Evolutionary conservation across 2,888 invertebrate species (phyloP).

Genomic region (Caradrina kadenii): DNA sequence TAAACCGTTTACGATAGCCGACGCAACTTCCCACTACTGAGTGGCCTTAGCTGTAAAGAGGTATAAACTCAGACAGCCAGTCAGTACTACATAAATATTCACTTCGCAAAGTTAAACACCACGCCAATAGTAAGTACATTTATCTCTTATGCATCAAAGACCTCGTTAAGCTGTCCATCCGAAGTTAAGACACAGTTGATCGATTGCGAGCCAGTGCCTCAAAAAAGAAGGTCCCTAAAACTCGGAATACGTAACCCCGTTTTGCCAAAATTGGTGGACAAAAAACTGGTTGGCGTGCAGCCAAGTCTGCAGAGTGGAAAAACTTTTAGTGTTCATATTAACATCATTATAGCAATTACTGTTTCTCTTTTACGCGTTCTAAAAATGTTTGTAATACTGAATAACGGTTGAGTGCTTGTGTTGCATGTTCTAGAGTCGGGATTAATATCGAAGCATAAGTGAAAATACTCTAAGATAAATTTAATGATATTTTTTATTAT

Average conservation of each 20-base stretch:
- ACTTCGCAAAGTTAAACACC: conserved; percentile 23
- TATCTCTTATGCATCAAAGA: conserved; percentile 54
- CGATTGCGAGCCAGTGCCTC: conserved; percentile 43
- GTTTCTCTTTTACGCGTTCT: conserved; percentile 33
- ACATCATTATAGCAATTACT: conserved; percentile 53
- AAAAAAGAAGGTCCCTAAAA: conserved; percentile 46
- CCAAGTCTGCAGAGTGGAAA: conserved; percentile 51
- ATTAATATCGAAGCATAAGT: not conserved
- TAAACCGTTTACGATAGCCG: not conserved
- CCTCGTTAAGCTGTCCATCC: conserved; percentile 51
- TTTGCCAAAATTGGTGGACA: conserved; percentile 46
- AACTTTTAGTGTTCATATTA: conserved; percentile 54
- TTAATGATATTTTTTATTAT: too few species aligned
- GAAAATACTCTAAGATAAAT: not conserved
- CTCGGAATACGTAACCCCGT: conserved; percentile 25
- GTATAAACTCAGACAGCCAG: not conserved
- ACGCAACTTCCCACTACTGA: not conserved
- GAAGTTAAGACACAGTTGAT: conserved; percentile 56
- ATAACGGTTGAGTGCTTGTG: not conserved
- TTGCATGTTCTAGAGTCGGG: not conserved
- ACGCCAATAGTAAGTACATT: conserved; percentile 28
- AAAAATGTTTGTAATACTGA: conserved; percentile 21
- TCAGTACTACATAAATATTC: conserved; percentile 4
- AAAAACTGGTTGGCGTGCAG: conserved; percentile 40
- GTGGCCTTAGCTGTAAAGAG: not conserved